Conservation (phyloP, 2,888 invertebrate species). For the Perithous albicinctus region DNA sequence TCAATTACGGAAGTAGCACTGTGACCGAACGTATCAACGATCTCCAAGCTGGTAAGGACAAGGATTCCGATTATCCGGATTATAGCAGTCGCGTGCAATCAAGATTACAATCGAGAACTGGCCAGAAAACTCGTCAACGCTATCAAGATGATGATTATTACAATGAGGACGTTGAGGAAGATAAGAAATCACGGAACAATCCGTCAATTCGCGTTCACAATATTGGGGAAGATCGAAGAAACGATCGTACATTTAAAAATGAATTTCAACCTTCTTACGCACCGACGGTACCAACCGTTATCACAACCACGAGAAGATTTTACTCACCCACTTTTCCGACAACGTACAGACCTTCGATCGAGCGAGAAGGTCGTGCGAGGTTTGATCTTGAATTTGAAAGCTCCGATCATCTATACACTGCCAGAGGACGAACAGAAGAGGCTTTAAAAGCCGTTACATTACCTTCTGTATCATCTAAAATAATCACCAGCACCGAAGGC, state of each 20-base stretch:
- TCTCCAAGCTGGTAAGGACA: slow-evolving; percentile 71
- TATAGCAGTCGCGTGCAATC: slow-evolving; percentile 57
- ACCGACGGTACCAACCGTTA: slow-evolving; percentile 81
- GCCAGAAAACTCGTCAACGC: slow-evolving; percentile 43
- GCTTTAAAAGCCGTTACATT: slow-evolving; percentile 43
- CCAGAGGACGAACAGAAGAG: slow-evolving; percentile 65
- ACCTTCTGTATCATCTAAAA: background rate
- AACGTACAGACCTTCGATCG: slow-evolving; percentile 75
- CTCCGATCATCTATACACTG: slow-evolving; percentile 77
- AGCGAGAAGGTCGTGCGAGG: slow-evolving; percentile 41
- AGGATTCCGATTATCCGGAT: slow-evolving; percentile 70
- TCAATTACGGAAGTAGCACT: slow-evolving; percentile 48
- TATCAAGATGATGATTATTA: slow-evolving; percentile 70
- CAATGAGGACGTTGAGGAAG: slow-evolving; percentile 47
- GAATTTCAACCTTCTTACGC: slow-evolving; percentile 79
- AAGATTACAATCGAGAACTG: slow-evolving; percentile 61
- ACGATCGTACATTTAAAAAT: slow-evolving; percentile 67
- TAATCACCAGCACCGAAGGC: background rate
- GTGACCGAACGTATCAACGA: slow-evolving; percentile 72
- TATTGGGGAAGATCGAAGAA: slow-evolving; percentile 59
- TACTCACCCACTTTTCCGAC: slow-evolving; percentile 81
- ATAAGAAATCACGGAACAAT: background rate
- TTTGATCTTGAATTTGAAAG: slow-evolving; percentile 77
- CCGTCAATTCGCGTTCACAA: slow-evolving; percentile 62
- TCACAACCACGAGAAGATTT: slow-evolving; percentile 78